Evolutionary conservation across 2,113 vertebrate species (phyloP).

Genomic region (Neofelis nebulosa): DNA sequence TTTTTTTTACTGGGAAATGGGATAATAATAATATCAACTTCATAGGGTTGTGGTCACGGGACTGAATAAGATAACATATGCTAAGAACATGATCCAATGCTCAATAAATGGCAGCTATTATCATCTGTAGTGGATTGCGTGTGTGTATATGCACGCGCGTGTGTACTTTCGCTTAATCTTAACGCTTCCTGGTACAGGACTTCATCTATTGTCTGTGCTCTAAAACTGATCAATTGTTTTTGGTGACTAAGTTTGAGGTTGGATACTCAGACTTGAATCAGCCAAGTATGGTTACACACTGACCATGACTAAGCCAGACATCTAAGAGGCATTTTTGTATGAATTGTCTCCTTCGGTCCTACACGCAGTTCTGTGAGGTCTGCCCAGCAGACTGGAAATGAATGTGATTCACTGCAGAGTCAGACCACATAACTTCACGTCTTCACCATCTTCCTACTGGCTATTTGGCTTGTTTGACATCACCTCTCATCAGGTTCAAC

Average conservation of each 20-base stretch:
- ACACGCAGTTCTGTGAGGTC: neutral
- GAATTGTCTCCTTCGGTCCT: neutral
- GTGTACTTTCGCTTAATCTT: neutral
- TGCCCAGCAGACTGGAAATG: fast-evolving
- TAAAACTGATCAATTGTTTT: neutral
- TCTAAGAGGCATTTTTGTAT: neutral
- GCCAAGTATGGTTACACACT: neutral
- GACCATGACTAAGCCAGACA: neutral
- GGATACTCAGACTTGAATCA: neutral
- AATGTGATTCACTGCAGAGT: neutral
- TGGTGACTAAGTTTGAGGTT: neutral
- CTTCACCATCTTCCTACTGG: neutral
- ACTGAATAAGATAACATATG: neutral
- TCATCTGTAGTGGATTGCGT: neutral
- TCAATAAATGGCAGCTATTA: neutral
- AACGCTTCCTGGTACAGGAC: neutral
- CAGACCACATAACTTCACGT: neutral
- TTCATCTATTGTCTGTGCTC: neutral
- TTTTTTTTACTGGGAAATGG: neutral
- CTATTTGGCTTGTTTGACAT: neutral
- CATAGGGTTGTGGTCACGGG: neutral
- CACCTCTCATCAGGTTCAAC: neutral
- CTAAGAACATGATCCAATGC: neutral
- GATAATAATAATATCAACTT: neutral
- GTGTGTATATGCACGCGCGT: too few species aligned